These are phyloP conservation scores for Microctonus hyperodae DNA, from an alignment of 2,888 invertebrate species.

Conservation along the genomic window DNA sequence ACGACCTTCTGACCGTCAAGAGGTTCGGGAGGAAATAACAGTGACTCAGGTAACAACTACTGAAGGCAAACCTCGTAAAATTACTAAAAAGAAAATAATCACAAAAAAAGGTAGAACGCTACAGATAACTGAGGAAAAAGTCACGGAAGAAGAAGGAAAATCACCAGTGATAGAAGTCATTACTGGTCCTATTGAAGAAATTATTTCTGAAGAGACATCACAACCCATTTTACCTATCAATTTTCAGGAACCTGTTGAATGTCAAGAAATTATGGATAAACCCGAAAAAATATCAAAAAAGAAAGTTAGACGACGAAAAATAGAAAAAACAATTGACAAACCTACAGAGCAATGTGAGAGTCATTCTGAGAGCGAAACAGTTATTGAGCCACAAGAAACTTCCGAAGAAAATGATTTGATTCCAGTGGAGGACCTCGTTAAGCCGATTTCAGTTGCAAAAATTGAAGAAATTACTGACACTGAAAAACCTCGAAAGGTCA, in stretches of 20 bases:
- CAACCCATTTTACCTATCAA: conserved; percentile 31
- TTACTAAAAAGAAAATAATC: conserved; percentile 61
- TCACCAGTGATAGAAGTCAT: conserved; percentile 38
- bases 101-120: conserved; percentile 55
- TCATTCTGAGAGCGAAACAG: no score
- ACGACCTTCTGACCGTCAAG: conserved; percentile 35
- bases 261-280: background rate
- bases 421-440: conserved; percentile 42
- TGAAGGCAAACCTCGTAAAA: conserved; percentile 53
- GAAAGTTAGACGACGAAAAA: background rate
- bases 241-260: conserved; percentile 23
- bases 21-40: conserved; percentile 40
- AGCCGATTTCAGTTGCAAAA: conserved; percentile 27
- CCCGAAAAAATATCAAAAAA: background rate
- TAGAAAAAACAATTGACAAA: no score
- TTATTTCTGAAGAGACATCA: conserved; percentile 34
- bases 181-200: conserved; percentile 46
- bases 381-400: background rate
- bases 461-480: conserved; percentile 51
- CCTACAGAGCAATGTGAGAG: no score
- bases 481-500: conserved; percentile 44
- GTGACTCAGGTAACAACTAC: conserved; percentile 49
- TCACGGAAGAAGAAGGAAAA: conserved; percentile 63
- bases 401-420: background rate
- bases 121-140: conserved; percentile 51